Evolutionary conservation across 1,140 invertebrate genomes (phyloP), one percentile per base, ranked within the genome.

Genomic region (Tenebrio molitor): DNA sequence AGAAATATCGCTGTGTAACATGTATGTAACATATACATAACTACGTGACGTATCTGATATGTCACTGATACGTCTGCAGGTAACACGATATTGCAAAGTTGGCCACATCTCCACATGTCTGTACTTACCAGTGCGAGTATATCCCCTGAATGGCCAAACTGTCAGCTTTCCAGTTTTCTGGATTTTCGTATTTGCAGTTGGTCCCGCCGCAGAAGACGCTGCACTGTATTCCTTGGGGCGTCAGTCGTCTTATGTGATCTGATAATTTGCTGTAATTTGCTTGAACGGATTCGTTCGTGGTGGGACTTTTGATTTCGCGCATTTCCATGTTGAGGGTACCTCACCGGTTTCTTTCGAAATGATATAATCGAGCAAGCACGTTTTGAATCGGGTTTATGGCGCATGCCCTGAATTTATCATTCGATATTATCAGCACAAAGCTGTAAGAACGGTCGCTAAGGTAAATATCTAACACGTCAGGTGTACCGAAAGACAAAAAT

Each of bases 41-140:
- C n/a, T n/a, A n/a, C n/a, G n/a, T n/a, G n/a, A n/a, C n/a, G n/a
- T n/a, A n/a, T n/a, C n/a, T n/a, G n/a, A n/a, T n/a, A n/a, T n/a
- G n/a, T n/a, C n/a, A n/a, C n/a, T n/a, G n/a, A n/a, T n/a, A n/a
- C n/a, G n/a, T n/a, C n/a, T n/a, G n/a, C n/a, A n/a, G n/a, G n/a
- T n/a, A n/a, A n/a, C n/a, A n/a, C n/a, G n/a, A n/a, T n/a, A n/a
- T n/a, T n/a, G n/a, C n/a, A n/a, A n/a, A n/a, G n/a, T n/a, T n/a
- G n/a, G n/a, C n/a, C n/a, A n/a, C n/a, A n/a, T n/a, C n/a, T n/a
- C n/a, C n/a, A n/a, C n/a, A n/a, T n/a, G n/a, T n/a, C n/a, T n/a
- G n/a, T n/a, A 79, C 83, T 87, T 85, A 95, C 93, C 94, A 95
- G 78, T 94, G 91, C 10, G 93, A 95, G 82, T 91, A 95, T 7